Percentiles rank a stretch among this genome's conserved stretches.
phyloP scores from a whole-genome alignment of 1,140 invertebrate species.

The Hermetia illucens region DNA sequence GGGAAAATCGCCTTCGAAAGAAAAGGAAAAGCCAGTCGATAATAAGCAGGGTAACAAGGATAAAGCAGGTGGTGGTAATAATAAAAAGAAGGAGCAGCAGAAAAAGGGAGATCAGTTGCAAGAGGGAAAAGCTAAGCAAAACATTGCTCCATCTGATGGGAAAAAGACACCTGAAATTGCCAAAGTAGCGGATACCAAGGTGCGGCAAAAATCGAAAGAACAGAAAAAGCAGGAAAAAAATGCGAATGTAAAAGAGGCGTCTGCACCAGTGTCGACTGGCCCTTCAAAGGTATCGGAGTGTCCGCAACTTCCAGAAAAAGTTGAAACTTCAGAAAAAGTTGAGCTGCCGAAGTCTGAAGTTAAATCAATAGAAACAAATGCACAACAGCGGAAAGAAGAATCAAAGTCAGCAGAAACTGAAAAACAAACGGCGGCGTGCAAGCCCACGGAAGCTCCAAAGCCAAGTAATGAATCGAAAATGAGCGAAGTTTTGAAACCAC shows the following conservation, averaged over 20 bases:
- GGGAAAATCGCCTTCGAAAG: too few species aligned
- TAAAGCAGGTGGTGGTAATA: too few species aligned
- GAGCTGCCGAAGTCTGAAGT: neutral
- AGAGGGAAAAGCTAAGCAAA: neutral
- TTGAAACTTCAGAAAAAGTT: neutral
- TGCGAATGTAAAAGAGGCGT: slow-evolving; percentile 3
- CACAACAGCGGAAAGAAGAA: too few species aligned
- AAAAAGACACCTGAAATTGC: too few species aligned
- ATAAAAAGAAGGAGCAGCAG: neutral
- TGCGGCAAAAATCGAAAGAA: too few species aligned
- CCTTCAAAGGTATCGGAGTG: too few species aligned
- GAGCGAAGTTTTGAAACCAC: slow-evolving; percentile 3
- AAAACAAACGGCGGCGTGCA: neutral
- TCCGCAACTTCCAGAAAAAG: too few species aligned
- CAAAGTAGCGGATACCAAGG: too few species aligned
- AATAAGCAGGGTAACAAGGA: too few species aligned
- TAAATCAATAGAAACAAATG: slow-evolving; percentile 1
- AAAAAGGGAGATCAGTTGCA: neutral
- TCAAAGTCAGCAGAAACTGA: neutral
- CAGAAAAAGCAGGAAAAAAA: slow-evolving; percentile 20
- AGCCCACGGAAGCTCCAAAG: neutral
- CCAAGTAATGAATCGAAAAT: neutral
- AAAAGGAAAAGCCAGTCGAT: too few species aligned
- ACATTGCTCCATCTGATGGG: slow-evolving; percentile 2
- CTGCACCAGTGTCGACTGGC: too few species aligned